Base-by-base conservation (phyloP, 1,140 invertebrate species). In the Brachionus plicatilis region DNA sequence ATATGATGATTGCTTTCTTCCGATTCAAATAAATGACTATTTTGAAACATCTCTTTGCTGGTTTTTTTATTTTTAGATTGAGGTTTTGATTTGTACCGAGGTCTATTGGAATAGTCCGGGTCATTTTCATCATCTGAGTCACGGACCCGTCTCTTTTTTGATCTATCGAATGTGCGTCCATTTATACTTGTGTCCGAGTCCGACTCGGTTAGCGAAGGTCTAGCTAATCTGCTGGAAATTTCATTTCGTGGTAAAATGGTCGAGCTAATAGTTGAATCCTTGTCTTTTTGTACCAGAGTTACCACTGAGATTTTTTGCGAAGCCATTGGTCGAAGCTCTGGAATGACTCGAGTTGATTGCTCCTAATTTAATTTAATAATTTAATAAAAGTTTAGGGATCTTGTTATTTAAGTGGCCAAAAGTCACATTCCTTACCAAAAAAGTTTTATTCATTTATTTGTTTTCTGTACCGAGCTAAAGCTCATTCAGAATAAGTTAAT, bases 121-220 rank as follows among this genome's bases (percentile, higher is more conserved):
- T 76, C 72, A 50, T 76, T 47, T 50, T 76, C 72, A 14, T 76
- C 72, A 76, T 76, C 72, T 27, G 72, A 76, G 12, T 76, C 72
- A 47, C 72, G 43, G 33, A 12, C 11, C 50, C 43, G 17, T 27
- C 43, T 47, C 43, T 53, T 76, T 76, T 72, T 72, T 20, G 33
- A 20, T 2, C 7, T 43, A 17, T 72, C 68, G 1, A 41, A 14
- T 50, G 20, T 5, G 11, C 72, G 43, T 3, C 68, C 68, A 43
- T 72, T 72, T 9, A 72, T 5, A 43, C 68, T 72, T 41, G 37
- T 53, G 20, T 76, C 72, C 24, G 72, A 76, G 29, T 76, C 72
- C 8, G 72, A 50, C 6, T 76, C 72, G 27, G 72, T 50, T 0
- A 76, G 6, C 1, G 72, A 76, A 12, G 17, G 20, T 47, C 72